Evolutionary conservation across 2,797 vertebrate species (phyloP).

Genomic region (Buceros bicornis): DNA sequence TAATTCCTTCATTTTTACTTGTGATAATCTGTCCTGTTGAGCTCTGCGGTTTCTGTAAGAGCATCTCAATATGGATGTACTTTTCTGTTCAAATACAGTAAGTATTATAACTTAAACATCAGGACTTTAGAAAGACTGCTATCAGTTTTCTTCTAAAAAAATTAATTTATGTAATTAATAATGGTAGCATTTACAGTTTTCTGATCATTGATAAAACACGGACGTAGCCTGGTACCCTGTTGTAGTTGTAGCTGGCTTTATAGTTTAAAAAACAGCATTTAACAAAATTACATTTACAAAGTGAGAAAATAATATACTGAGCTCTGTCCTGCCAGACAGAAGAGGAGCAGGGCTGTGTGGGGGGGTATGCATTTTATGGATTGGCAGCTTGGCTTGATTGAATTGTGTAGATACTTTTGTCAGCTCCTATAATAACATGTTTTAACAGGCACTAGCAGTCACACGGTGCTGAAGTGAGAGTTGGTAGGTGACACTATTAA

Average conservation of each 20-base stretch:
- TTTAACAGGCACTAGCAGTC: not conserved
- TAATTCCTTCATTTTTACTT: not conserved
- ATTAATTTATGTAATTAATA: not conserved
- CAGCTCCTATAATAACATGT: not conserved
- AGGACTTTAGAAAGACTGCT: not conserved
- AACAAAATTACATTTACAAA: not conserved
- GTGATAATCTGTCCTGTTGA: not conserved
- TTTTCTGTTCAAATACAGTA: not conserved
- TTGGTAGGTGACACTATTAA: not conserved
- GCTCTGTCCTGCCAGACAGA: not conserved
- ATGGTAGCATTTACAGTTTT: not conserved
- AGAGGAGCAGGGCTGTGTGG: not conserved
- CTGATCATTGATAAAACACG: not conserved
- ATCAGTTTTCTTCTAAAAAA: not conserved
- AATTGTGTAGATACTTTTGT: constrained; percentile 8
- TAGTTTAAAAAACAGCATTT: not conserved
- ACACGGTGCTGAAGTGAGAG: not conserved
- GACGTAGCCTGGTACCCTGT: not conserved
- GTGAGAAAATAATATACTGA: not conserved
- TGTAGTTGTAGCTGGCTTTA: not conserved
- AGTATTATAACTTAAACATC: not conserved
- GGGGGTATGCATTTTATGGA: not conserved
- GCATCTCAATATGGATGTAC: not conserved
- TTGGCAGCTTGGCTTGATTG: not conserved
- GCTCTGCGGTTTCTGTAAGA: not conserved